Evolutionary conservation across 2,888 invertebrate species (phyloP).

Genomic region (Ophonus ardosiacus): DNA sequence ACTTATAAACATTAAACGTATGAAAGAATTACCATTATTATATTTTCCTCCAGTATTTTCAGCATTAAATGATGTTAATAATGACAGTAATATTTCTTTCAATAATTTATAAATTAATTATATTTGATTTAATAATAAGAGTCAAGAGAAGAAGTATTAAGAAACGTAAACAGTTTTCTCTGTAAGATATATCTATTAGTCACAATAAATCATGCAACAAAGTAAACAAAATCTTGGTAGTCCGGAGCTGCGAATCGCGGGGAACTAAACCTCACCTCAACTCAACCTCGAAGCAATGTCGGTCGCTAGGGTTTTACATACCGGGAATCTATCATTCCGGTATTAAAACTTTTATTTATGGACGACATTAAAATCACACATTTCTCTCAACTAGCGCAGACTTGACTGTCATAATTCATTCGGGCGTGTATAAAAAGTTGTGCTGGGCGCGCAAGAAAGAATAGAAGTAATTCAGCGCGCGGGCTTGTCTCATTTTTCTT

Average conservation of each 20-base stretch:
- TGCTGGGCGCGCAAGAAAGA: constrained; percentile 64
- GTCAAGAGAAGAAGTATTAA: not conserved
- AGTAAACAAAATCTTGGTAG: not conserved
- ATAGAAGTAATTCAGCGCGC: constrained; percentile 67
- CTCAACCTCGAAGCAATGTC: constrained; percentile 37
- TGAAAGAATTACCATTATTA: too few relatives aligned
- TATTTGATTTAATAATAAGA: too few relatives aligned
- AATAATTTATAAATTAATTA: too few relatives aligned
- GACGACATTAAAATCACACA: constrained; percentile 68
- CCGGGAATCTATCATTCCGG: constrained; percentile 63
- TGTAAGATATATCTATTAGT: constrained; percentile 15
- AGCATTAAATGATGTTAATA: too few relatives aligned
- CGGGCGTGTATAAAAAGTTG: constrained; percentile 64
- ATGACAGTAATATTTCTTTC: too few relatives aligned
- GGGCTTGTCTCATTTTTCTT: constrained; percentile 67
- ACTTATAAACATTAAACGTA: too few relatives aligned
- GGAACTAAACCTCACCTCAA: not conserved
- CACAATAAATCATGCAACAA: constrained; percentile 14
- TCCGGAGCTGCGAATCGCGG: constrained; percentile 10
- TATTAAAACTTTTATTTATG: constrained; percentile 67
- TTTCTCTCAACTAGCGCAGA: constrained; percentile 65
- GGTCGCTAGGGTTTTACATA: constrained; percentile 56
- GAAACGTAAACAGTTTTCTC: not conserved
- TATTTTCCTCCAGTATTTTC: too few relatives aligned
- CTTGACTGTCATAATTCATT: constrained; percentile 65